Conservation (phyloP, 2,797 vertebrate genomes). For the Xiphorhynchus erythropygius region DNA sequence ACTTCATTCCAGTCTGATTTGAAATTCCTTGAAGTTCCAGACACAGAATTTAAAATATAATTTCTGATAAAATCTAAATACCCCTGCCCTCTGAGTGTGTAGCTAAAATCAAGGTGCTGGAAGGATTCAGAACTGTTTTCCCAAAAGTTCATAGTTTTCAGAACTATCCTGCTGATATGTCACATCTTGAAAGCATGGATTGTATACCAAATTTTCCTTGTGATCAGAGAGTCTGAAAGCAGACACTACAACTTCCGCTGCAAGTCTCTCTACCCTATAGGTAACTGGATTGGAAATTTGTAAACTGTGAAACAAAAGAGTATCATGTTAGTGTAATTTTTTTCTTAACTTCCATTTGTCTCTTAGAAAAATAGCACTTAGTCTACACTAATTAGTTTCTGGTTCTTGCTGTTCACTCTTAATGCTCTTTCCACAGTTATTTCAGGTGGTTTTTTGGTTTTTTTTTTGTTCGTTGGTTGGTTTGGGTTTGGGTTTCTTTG, state of each 20-base stretch:
- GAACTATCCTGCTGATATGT: not conserved
- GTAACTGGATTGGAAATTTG: not conserved
- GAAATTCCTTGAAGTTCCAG: not conserved
- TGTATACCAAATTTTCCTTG: not conserved
- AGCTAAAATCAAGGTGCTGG: not conserved
- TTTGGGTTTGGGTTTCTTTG: not conserved
- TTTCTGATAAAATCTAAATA: not conserved
- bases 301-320: not conserved
- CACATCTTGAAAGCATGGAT: not conserved
- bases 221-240: not conserved
- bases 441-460: no score
- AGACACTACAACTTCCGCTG: not conserved
- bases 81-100: not conserved
- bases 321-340: not conserved
- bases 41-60: not conserved
- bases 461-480: not conserved
- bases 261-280: not conserved
- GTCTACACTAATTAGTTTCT: not conserved
- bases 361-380: not conserved
- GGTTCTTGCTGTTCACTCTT: slow-evolving; percentile 55
- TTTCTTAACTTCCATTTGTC: not conserved
- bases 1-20: not conserved
- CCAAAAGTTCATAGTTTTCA: not conserved
- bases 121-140: not conserved
- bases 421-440: not conserved